Evolutionary conservation across 2,888 invertebrate species (phyloP), one percentile per base, ranked within the genome.

Genomic region (Brassicogethes aeneus): DNA sequence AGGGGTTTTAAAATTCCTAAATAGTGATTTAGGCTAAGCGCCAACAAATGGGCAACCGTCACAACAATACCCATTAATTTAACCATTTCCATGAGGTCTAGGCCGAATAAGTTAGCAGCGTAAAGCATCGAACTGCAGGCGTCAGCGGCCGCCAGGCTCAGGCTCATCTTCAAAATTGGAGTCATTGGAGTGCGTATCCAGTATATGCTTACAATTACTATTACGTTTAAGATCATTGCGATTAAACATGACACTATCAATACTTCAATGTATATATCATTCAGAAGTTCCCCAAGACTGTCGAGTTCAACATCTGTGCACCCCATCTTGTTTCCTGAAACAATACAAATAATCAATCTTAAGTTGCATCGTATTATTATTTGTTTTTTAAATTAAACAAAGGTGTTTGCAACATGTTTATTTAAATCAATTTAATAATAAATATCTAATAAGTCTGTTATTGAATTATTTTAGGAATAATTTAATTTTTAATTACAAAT

Each of bases 1-100:
- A 82, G 68, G 1, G 82, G 82, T 45, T 60, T 60, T 44, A 60
- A 42, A 30, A 79, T 79, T 13, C 82, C 81, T 31, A 80, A 65
- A 64, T 80, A 82, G 59, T 82, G 82, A 62, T 80, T 80, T 41
- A 78, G 62, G 17, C 80, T 78, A 16, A 82, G 63, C 1, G 76
- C 75, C 29, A 79, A 62, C 2, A 82, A 69, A 55, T 82, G 81
- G 33, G 73, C 66, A 8, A 80, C 77, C 0, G 79, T 77, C 13
- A 77, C 74, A 33, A 80, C 70, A 40, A 81, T 70, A 2, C 76
- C 76, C 13, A 76, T 76, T 40, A 79, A 63, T 42, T 80, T 59
- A 41, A 70, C 57, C 16, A 68, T 66, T 53, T 74, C 73, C 15
- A 15, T n/a, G 12, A 2, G 43, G 46, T 8, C 45, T 44, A 31